These are phyloP conservation scores for Ommatoiulus sabulosus DNA, from an alignment of 2,888 invertebrate species.

Conservation along the genomic window DNA sequence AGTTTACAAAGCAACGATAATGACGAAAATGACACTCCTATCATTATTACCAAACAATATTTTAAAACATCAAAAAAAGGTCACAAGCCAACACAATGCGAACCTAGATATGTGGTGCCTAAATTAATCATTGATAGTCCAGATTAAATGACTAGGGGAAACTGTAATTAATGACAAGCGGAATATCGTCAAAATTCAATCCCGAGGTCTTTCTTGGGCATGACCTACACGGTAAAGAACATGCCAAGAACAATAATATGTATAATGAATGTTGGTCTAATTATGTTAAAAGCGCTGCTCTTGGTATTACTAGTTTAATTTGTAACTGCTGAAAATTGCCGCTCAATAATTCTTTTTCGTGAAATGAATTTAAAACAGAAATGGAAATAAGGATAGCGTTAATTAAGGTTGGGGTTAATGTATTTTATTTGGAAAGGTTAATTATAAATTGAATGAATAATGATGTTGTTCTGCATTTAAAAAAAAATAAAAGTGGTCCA, in stretches of 20 bases:
- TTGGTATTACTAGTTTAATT: background rate
- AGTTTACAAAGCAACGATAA: constrained; percentile 70
- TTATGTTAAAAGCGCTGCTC: background rate
- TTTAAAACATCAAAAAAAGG: constrained; percentile 70
- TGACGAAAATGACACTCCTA: constrained; percentile 58
- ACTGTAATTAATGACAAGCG: background rate
- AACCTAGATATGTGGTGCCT: constrained; percentile 88
- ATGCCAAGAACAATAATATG: background rate
- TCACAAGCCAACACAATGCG: constrained; percentile 80
- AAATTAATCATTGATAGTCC: constrained; percentile 91
- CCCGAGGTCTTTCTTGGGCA: background rate
- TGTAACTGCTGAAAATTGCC: background rate
- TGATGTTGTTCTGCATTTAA: no score
- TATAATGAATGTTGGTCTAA: background rate
- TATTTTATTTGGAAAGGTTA: no score
- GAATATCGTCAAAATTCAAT: background rate
- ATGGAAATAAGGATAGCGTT: background rate
- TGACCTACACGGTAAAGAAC: background rate
- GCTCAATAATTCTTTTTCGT: background rate
- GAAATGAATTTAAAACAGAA: background rate
- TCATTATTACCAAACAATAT: constrained; percentile 55
- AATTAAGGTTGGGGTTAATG: background rate
- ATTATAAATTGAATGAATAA: no score
- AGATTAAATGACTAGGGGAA: constrained; percentile 72
- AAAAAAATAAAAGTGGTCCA: no score